Percentiles rank a stretch among this genome's conserved stretches.
Conservation (phyloP, 2,888 invertebrate genomes). For the Lochmaea crataegi region DNA sequence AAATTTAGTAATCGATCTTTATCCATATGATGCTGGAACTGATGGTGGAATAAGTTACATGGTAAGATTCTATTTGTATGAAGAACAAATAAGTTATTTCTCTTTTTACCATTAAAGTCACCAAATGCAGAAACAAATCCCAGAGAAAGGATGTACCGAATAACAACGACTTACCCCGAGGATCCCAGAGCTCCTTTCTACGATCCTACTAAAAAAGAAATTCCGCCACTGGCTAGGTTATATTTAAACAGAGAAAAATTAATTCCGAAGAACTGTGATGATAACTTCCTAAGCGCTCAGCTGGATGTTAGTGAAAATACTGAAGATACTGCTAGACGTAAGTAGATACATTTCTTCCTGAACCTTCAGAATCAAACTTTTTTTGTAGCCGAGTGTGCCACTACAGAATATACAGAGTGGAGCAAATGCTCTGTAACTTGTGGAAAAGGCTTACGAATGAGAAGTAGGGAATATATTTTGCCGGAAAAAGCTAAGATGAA, state of each 20-base stretch:
- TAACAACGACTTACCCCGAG: slow-evolving; percentile 91
- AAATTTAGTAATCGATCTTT: slow-evolving; percentile 83
- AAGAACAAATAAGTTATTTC: too few relatives aligned
- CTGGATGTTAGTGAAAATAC: slow-evolving; percentile 76
- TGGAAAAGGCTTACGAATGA: slow-evolving; percentile 87
- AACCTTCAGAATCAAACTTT: background rate
- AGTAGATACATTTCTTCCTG: slow-evolving; percentile 57
- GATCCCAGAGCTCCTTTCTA: slow-evolving; percentile 95
- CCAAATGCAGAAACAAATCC: slow-evolving; percentile 82
- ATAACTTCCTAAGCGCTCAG: slow-evolving; percentile 70
- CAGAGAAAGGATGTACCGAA: slow-evolving; percentile 86
- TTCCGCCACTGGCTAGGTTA: slow-evolving; percentile 88
- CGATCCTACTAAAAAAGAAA: slow-evolving; percentile 73
- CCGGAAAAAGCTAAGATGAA: slow-evolving; percentile 79
- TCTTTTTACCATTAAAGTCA: slow-evolving; percentile 68
- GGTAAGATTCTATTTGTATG: slow-evolving; percentile 65
- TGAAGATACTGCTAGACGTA: slow-evolving; percentile 76
- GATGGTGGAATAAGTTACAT: slow-evolving; percentile 93
- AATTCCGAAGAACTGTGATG: slow-evolving; percentile 80
- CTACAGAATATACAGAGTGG: slow-evolving; percentile 81
- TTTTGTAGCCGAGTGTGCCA: slow-evolving; percentile 83
- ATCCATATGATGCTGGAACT: slow-evolving; percentile 96
- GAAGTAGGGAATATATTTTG: slow-evolving; percentile 77
- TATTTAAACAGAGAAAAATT: slow-evolving; percentile 81
- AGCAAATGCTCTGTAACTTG: slow-evolving; percentile 86